Evolutionary conservation across 2,797 vertebrate species (phyloP).

Genomic region (Sebastiscus tertius): DNA sequence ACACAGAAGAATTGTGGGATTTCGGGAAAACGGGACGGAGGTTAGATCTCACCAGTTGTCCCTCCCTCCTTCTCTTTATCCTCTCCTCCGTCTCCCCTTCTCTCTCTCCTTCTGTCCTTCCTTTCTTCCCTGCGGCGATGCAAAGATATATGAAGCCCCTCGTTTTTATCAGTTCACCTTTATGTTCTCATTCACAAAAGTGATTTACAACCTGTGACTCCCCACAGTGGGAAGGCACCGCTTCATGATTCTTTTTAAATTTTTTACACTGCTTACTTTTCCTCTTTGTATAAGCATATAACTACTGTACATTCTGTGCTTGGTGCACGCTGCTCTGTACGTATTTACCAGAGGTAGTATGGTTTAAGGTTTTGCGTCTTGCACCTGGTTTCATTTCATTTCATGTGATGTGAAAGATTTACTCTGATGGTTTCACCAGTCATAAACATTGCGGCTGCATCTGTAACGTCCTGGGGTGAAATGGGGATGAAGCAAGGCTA

Average conservation of each 20-base stretch:
- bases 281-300: not conserved
- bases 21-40: not conserved
- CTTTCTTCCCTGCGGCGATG: conserved; percentile 33
- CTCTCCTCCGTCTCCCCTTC: conserved; percentile 10
- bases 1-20: not conserved
- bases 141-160: conserved; percentile 59
- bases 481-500: not conserved
- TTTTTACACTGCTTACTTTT: not conserved
- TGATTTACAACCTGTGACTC: conserved; percentile 64
- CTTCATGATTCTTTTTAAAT: conserved; percentile 7
- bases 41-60: not conserved
- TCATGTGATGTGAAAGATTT: conserved; percentile 46
- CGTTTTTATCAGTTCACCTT: conserved; percentile 72
- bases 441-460: conserved; percentile 20
- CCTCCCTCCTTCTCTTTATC: not conserved
- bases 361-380: conserved; percentile 12
- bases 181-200: conserved; percentile 52
- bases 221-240: not conserved
- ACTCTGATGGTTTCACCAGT: conserved; percentile 40
- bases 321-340: not conserved
- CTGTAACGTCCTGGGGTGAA: not conserved
- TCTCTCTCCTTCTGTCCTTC: conserved; percentile 14
- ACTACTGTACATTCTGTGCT: not conserved
- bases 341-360: not conserved
- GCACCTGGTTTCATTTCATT: conserved; percentile 33